These are phyloP conservation scores for Peromyscus polionotus DNA, from an alignment of 2,113 vertebrate species.

Conservation along the genomic window DNA sequence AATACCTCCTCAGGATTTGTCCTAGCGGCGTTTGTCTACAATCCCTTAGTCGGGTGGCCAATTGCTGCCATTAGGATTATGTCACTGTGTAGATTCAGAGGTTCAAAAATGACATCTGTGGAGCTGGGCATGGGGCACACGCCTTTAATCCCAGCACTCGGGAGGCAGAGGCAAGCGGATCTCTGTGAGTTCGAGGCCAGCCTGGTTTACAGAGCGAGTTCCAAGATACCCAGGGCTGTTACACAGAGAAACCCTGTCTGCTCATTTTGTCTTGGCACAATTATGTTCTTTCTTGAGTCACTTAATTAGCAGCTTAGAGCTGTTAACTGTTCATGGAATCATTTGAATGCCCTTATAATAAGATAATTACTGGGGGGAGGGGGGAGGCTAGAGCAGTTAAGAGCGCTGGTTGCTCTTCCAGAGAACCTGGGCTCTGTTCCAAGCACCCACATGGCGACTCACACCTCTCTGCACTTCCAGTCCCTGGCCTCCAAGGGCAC, in stretches of 20 bases:
- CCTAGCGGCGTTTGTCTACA: neutral
- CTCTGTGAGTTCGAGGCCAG: no score
- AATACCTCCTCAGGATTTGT: slow-evolving; percentile 11
- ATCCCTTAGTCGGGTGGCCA: neutral
- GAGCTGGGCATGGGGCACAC: no score
- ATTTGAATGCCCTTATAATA: slow-evolving; percentile 30
- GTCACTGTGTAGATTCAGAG: neutral
- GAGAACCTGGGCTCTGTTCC: neutral
- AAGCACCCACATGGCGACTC: neutral
- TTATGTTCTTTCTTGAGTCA: slow-evolving; percentile 16
- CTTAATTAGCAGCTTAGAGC: slow-evolving; percentile 13
- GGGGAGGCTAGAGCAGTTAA: neutral
- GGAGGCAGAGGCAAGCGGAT: no score
- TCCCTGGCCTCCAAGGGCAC: neutral
- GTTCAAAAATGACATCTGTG: neutral
- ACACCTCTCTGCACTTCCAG: neutral
- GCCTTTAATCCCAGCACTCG: no score
- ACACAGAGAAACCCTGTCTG: no score
- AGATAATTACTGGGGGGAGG: neutral
- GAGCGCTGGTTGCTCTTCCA: neutral
- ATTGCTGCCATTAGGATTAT: neutral
- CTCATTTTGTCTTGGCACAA: neutral
- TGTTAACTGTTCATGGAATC: neutral
- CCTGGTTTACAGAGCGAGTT: no score
- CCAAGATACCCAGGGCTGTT: no score